Conservation (phyloP, 2,797 vertebrate species). For the Brotula barbata region DNA sequence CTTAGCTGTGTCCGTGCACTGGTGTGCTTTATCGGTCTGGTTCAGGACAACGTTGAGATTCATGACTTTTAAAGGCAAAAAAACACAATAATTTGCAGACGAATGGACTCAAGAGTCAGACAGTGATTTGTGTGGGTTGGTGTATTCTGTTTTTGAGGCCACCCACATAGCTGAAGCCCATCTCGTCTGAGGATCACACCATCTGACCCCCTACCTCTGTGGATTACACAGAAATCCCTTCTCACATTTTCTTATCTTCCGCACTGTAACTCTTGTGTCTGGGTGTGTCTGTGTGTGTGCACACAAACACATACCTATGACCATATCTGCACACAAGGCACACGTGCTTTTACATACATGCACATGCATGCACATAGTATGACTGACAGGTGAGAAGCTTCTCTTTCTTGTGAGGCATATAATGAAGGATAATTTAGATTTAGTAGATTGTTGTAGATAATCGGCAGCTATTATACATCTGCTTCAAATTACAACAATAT, state of each 20-base stretch:
- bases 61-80: too few species aligned
- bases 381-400: slow-evolving; percentile 5
- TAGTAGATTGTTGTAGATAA: slow-evolving; percentile 21
- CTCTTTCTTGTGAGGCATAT: slow-evolving; percentile 9
- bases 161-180: slow-evolving; percentile 50
- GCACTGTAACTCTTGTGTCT: slow-evolving; percentile 10
- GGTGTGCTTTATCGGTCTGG: not conserved
- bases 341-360: not conserved
- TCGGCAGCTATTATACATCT: slow-evolving; percentile 20
- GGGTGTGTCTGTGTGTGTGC: too few species aligned
- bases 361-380: not conserved
- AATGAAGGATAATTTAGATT: slow-evolving; percentile 14
- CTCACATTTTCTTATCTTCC: slow-evolving; percentile 32
- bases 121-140: slow-evolving; percentile 18
- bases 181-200: slow-evolving; percentile 40
- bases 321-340: not conserved
- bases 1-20: not conserved
- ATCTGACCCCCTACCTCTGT: slow-evolving; percentile 55
- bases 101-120: slow-evolving; percentile 1
- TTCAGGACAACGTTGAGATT: slow-evolving; percentile 20
- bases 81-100: too few species aligned
- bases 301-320: slow-evolving; percentile 4
- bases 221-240: slow-evolving; percentile 55
- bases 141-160: slow-evolving; percentile 50
- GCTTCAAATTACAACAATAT: not conserved